A percentile compares a stretch with the other conserved stretches of the same genome.
phyloP scores from a whole-genome alignment of 2,888 invertebrate genomes.

The Allygus modestus region DNA sequence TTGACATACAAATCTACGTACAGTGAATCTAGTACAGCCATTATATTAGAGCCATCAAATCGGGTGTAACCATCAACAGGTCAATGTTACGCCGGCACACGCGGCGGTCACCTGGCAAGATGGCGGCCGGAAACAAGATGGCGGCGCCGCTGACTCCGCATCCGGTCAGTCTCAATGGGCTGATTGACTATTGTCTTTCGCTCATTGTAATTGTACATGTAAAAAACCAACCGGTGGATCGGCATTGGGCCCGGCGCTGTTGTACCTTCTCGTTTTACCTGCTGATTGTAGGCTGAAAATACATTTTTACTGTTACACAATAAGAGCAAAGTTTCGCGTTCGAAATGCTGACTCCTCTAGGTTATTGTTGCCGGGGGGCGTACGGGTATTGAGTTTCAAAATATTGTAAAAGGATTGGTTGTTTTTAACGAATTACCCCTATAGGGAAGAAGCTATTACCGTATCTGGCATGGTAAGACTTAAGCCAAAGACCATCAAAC shows the following conservation, averaged over 20 bases:
- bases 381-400: not conserved
- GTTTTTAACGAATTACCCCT: no score
- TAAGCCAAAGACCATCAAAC: no score
- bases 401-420: not conserved
- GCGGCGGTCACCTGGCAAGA: slow-evolving; percentile 41
- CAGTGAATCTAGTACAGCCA: no score
- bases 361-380: not conserved
- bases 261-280: not conserved
- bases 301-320: not conserved
- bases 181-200: slow-evolving; percentile 49
- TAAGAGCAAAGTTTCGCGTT: not conserved
- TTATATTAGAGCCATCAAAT: no score
- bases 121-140: slow-evolving; percentile 50
- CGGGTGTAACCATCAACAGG: not conserved
- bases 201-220: slow-evolving; percentile 25
- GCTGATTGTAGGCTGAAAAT: slow-evolving; percentile 15
- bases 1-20: no score
- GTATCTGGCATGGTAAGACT: no score
- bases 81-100: not conserved
- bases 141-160: slow-evolving; percentile 38
- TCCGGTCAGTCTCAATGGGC: slow-evolving; percentile 48
- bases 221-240: not conserved
- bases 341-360: not conserved
- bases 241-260: not conserved
- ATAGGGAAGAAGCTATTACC: no score